Base-by-base conservation (phyloP, 2,113 vertebrate genomes). In the Phocoena sinus region DNA sequence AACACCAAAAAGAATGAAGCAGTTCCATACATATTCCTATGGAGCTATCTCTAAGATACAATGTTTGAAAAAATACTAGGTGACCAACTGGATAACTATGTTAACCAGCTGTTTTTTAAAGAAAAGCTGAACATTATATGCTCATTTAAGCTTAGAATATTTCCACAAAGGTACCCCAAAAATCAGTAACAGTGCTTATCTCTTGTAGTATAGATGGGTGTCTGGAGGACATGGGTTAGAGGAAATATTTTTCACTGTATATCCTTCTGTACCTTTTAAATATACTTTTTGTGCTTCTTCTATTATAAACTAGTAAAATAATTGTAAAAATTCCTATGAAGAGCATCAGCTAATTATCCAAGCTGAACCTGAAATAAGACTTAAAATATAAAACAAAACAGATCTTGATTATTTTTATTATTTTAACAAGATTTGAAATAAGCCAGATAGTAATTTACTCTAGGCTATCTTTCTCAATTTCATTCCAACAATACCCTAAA, bases 381-480 rank as follows among this genome's bases (percentile, higher is more conserved):
- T 70, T 76, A 80, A 85, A 93, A 63, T 71, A 77, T 94, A 77
- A 86, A 93, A 88, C 1, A 86, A 94, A 90, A 68, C 6, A 58
- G 25, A 47, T 63, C 36, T 89, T 83, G 82, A 89, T 44, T 87
- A 87, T 82, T 94, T 93, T 92, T 90, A 67, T 92, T 86, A 77
- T 93, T 93, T 94, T 89, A 89, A 87, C 8, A 83, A 94, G 68
- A 92, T 93, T 50, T 82, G 44, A 89, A 92, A 97, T 86, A 80
- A 70, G 33, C 41, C 58, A 31, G 80, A 87, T 18, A 44, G 44
- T 26, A 88, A 70, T 82, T 68, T 86, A 83, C 3, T 81, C 58
- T 60, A 68, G 25, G 38, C 18, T 50, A 36, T 67, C 71, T 74
- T 94, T 92, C 81, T 91, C 85, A 84, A 89, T 38, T 84, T 90